phyloP scores from a whole-genome alignment of 2,797 vertebrate species.

The Takifugu rubripes region DNA sequence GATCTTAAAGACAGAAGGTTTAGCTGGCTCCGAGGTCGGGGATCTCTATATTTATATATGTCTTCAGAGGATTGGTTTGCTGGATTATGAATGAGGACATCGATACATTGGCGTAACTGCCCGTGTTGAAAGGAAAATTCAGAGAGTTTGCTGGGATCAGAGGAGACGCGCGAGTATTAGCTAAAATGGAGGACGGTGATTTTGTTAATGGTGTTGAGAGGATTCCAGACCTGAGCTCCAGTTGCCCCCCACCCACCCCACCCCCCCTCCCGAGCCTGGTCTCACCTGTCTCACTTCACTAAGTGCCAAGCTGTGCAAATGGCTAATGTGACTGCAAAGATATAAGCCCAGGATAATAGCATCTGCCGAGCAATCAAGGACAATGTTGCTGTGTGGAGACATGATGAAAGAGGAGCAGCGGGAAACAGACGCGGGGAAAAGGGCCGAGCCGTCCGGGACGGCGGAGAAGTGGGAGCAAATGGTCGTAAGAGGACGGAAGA shows the following conservation, averaged over 20 bases:
- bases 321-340: constrained; percentile 75
- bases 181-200: constrained; percentile 43
- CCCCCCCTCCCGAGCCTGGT: constrained; percentile 8
- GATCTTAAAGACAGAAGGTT: no score
- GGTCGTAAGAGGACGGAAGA: constrained; percentile 45
- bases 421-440: constrained; percentile 47
- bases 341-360: constrained; percentile 71
- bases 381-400: constrained; percentile 58
- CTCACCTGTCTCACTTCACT: constrained; percentile 71
- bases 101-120: no score
- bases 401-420: constrained; percentile 51
- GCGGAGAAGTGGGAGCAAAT: constrained; percentile 44
- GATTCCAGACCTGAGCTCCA: constrained; percentile 52
- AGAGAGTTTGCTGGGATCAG: no score
- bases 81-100: no score
- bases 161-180: constrained; percentile 24
- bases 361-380: constrained; percentile 73
- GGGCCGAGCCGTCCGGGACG: constrained; percentile 40
- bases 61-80: no score
- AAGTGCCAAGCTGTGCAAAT: constrained; percentile 71
- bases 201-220: constrained; percentile 49
- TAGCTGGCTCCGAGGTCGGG: no score
- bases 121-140: not conserved
- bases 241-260: constrained; percentile 41
- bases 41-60: no score